These are phyloP conservation scores for Eudorcas thomsonii DNA, from an alignment of 2,113 vertebrate genomes.

Conservation along the genomic window DNA sequence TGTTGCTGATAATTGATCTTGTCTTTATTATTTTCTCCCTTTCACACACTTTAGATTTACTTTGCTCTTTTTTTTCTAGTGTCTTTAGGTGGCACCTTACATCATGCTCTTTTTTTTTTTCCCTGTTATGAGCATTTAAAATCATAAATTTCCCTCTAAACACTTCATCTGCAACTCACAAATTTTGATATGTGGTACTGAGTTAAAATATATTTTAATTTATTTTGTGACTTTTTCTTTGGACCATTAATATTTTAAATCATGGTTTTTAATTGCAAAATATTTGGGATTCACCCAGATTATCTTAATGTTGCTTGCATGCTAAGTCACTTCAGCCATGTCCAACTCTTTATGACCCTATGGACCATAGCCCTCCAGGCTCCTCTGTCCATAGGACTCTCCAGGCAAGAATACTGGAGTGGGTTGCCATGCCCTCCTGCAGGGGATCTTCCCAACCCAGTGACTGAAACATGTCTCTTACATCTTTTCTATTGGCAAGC, in stretches of 20 bases:
- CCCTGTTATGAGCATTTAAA: background rate
- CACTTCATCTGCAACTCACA: background rate
- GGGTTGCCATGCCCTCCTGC: background rate
- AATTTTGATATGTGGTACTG: background rate
- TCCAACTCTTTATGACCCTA: background rate
- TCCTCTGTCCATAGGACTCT: background rate
- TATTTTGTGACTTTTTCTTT: slow-evolving; percentile 11
- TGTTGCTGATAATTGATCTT: background rate
- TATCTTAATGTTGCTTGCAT: background rate
- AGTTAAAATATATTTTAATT: slow-evolving; percentile 9
- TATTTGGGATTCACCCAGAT: background rate
- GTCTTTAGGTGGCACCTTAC: background rate
- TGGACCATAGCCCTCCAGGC: background rate
- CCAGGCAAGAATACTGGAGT: background rate
- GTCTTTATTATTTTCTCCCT: background rate
- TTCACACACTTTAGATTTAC: background rate
- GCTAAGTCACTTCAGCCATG: background rate
- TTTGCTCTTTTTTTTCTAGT: slow-evolving; percentile 10
- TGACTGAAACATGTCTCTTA: background rate
- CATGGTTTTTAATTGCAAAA: background rate
- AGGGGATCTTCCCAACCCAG: background rate
- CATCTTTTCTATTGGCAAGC: background rate
- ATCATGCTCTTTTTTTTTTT: background rate
- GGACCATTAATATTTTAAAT: background rate
- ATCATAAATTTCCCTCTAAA: background rate